These are phyloP conservation scores for Suillia variegata DNA, from an alignment of 2,888 invertebrate genomes.

Conservation along the genomic window DNA sequence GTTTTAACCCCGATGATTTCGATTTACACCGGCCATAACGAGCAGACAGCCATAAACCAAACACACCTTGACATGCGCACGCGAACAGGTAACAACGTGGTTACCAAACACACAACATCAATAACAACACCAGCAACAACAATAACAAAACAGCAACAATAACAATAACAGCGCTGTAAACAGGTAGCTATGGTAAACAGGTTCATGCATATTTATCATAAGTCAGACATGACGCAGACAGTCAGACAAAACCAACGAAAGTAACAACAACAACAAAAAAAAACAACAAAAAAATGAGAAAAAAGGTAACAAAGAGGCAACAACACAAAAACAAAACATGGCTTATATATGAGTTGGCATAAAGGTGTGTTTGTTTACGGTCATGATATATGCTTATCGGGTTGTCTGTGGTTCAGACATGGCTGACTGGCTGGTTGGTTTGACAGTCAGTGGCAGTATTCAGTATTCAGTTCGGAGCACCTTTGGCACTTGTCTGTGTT, in stretches of 20 bases:
- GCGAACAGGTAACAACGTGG: slow-evolving; percentile 34
- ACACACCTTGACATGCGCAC: slow-evolving; percentile 43
- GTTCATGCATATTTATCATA: neutral
- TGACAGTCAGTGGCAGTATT: neutral
- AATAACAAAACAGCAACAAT: neutral
- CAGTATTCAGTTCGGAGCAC: neutral
- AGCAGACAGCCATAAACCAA: slow-evolving; percentile 17
- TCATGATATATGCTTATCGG: slow-evolving; percentile 4
- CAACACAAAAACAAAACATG: slow-evolving; percentile 14
- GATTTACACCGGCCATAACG: slow-evolving; percentile 23
- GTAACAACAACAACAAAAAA: too few species aligned
- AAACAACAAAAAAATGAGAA: too few species aligned
- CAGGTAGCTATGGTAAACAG: neutral
- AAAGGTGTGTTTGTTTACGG: slow-evolving; percentile 16
- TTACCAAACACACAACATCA: neutral
- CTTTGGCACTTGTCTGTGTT: neutral
- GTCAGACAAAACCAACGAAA: neutral
- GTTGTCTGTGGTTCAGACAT: too few species aligned
- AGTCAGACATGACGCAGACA: neutral
- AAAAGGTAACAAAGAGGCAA: too few species aligned
- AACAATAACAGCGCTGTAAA: neutral
- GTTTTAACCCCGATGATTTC: slow-evolving; percentile 23
- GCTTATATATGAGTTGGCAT: slow-evolving; percentile 4
- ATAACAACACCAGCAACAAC: neutral
- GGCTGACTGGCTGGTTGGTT: neutral